Percentiles rank a stretch among this genome's conserved stretches.
These are phyloP conservation scores for Hypsopygia costalis DNA, from an alignment of 2,888 invertebrate species.

Conservation along the genomic window DNA sequence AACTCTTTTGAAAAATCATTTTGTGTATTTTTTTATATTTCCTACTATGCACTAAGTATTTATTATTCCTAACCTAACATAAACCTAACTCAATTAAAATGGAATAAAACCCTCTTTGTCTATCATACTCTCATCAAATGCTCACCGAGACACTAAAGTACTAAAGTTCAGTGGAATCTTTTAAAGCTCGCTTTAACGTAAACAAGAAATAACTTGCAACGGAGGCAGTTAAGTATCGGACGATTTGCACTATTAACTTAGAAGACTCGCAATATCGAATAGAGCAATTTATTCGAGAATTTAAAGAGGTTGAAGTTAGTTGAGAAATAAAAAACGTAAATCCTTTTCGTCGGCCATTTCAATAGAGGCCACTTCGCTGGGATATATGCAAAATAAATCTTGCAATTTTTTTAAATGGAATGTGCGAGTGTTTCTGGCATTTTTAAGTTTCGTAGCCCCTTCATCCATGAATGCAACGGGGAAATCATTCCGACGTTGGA, in stretches of 20 bases:
- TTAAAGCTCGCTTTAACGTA: background rate
- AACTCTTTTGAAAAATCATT: too few relatives aligned
- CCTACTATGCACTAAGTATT: too few relatives aligned
- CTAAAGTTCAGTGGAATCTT: conserved; percentile 3
- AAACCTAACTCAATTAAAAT: too few relatives aligned
- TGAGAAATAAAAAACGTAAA: background rate
- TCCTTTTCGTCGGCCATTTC: background rate
- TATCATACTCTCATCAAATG: too few relatives aligned
- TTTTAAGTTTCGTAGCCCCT: background rate
- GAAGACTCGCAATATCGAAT: conserved; percentile 1
- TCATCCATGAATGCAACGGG: conserved; percentile 38
- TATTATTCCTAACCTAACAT: too few relatives aligned
- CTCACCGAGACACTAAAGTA: too few relatives aligned
- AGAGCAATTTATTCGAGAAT: background rate
- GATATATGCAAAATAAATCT: background rate
- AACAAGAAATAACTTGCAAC: background rate
- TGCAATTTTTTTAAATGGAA: conserved; percentile 2
- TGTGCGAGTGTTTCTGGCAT: background rate
- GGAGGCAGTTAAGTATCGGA: background rate
- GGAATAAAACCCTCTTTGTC: too few relatives aligned
- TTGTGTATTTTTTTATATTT: too few relatives aligned
- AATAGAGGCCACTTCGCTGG: background rate
- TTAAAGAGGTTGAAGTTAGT: background rate
- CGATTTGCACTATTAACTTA: background rate
- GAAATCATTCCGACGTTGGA: conserved; percentile 42